Conservation (phyloP, 2,888 invertebrate species). For the Acrobasis suavella region DNA sequence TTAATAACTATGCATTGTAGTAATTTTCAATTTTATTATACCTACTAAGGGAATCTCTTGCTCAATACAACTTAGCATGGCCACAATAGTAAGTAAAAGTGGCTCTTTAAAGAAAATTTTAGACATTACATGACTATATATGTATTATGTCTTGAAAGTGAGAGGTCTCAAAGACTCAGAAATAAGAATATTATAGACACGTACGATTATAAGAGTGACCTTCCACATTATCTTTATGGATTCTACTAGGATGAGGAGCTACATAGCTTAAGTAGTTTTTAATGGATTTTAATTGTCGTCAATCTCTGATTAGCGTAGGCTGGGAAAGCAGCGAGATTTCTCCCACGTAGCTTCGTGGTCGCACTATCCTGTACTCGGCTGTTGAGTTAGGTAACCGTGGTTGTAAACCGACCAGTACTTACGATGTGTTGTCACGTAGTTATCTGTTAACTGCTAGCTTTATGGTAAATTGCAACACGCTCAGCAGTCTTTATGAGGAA, state of each 20-base stretch:
- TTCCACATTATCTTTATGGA: too few relatives aligned
- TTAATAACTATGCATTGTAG: too few relatives aligned
- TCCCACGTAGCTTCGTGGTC: slow-evolving; percentile 16
- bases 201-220: too few relatives aligned
- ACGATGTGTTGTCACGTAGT: slow-evolving; percentile 17
- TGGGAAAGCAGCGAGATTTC: slow-evolving; percentile 29
- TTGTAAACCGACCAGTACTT: slow-evolving; percentile 7
- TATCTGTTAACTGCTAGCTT: slow-evolving; percentile 8
- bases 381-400: slow-evolving; percentile 12
- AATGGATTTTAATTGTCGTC: slow-evolving; percentile 20
- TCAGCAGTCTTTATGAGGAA: neutral
- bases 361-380: slow-evolving; percentile 14
- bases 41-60: too few relatives aligned
- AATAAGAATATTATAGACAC: too few relatives aligned
- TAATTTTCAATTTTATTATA: too few relatives aligned
- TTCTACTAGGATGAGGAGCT: neutral
- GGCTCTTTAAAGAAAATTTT: too few relatives aligned
- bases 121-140: too few relatives aligned
- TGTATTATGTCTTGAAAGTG: too few relatives aligned
- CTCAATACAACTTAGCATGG: too few relatives aligned
- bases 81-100: too few relatives aligned
- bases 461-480: slow-evolving; percentile 10
- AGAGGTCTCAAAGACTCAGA: too few relatives aligned
- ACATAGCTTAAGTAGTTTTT: neutral
- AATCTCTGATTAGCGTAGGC: slow-evolving; percentile 23